Conservation (phyloP, 2,113 vertebrate species). For the Microtus pennsylvanicus region DNA sequence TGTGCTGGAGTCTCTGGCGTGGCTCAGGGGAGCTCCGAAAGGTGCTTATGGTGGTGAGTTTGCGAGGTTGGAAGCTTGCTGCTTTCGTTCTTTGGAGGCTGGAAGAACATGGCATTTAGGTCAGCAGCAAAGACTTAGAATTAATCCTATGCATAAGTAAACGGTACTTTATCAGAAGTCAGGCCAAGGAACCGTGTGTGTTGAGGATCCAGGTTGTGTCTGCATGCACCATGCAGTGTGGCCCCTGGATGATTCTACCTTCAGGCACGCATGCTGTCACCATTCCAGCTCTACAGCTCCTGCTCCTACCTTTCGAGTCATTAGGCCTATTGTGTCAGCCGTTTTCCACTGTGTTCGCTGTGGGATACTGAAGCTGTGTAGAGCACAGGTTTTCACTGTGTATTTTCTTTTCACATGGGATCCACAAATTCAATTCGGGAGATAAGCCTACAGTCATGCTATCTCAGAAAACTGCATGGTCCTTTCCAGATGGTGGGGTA, state of each 20-base stretch:
- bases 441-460: not conserved
- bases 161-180: not conserved
- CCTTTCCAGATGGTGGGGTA: not conserved
- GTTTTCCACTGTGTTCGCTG: not conserved
- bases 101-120: not conserved
- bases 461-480: not conserved
- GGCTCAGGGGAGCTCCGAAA: not conserved
- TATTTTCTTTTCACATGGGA: not conserved
- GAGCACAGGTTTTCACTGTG: not conserved
- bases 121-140: not conserved
- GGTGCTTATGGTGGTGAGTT: not conserved
- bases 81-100: not conserved
- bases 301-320: not conserved
- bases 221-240: not conserved
- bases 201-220: not conserved
- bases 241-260: not conserved
- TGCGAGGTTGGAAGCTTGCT: not conserved
- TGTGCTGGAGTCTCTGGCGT: conserved; percentile 9
- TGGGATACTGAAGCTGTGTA: not conserved
- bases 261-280: not conserved
- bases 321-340: not conserved
- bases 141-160: not conserved
- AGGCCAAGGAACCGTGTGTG: not conserved
- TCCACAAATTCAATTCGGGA: not conserved
- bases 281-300: not conserved